phyloP scores from a whole-genome alignment of 1,140 invertebrate species.

The Oreohelix idahoensis region DNA sequence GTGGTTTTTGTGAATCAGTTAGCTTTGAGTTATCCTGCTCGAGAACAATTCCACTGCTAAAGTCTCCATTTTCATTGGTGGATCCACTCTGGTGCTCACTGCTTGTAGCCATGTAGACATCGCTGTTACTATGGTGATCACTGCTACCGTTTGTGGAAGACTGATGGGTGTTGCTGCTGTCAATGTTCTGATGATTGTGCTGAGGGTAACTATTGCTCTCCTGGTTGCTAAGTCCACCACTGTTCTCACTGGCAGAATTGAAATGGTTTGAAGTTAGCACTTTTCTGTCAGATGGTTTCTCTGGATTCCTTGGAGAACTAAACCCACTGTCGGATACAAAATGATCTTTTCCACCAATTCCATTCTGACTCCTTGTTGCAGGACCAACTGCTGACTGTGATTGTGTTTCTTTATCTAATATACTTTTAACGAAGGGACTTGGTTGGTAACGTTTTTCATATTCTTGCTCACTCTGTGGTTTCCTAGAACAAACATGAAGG shows the following conservation, averaged over 20 bases:
- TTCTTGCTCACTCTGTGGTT: neutral
- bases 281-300: constrained; percentile 18
- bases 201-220: constrained; percentile 6
- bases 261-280: neutral
- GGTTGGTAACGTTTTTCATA: neutral
- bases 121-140: constrained; percentile 7
- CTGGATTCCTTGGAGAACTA: constrained; percentile 55
- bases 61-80: constrained; percentile 19
- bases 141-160: neutral
- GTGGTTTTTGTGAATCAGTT: neutral
- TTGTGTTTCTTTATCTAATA: neutral
- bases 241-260: constrained; percentile 6
- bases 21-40: neutral
- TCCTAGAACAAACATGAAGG: neutral
- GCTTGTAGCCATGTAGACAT: constrained; percentile 35
- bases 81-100: constrained; percentile 38
- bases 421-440: neutral
- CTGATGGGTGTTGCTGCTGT: neutral
- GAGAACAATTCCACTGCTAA: neutral
- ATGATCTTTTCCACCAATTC: neutral
- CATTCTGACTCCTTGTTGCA: neutral
- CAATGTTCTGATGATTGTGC: neutral
- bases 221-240: neutral
- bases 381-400: neutral
- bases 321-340: constrained; percentile 54